Percentiles rank a stretch among this genome's conserved stretches.
Evolutionary conservation across 2,113 vertebrate species (phyloP).

Genomic region (Melanocharis versteri): DNA sequence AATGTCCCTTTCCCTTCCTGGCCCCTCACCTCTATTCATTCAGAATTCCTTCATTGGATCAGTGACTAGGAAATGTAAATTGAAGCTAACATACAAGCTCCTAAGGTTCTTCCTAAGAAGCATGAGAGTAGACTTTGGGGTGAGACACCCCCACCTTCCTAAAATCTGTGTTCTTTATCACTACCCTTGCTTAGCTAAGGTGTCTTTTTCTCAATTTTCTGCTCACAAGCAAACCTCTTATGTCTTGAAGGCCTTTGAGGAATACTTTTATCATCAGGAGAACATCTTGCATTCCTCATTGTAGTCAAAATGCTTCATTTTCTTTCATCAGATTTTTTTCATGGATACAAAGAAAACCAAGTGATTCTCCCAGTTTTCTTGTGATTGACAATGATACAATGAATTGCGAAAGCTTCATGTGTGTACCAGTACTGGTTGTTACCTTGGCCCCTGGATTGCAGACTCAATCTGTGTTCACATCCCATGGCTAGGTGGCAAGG

Average conservation of each 20-base stretch:
- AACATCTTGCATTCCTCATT: neutral
- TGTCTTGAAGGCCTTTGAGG: neutral
- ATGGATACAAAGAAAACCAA: neutral
- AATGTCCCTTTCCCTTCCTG: neutral
- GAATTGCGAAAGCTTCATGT: neutral
- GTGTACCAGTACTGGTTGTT: neutral
- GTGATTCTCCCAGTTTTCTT: neutral
- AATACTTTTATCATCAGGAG: neutral
- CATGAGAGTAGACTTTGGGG: neutral
- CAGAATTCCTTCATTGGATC: neutral
- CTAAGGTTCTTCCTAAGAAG: neutral
- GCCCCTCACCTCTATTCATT: neutral
- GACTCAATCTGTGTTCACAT: neutral
- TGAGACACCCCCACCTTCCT: neutral
- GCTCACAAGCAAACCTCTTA: neutral
- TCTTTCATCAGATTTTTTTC: neutral
- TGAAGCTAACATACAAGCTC: neutral
- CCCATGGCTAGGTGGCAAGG: neutral
- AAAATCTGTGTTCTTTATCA: neutral
- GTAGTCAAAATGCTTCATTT: neutral
- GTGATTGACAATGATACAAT: accelerated
- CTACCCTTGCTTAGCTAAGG: neutral
- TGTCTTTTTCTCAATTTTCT: neutral
- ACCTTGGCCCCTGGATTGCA: neutral
- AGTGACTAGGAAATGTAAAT: neutral